Conservation (phyloP, 2,797 vertebrate species). For the Silurus lanzhouensis region DNA sequence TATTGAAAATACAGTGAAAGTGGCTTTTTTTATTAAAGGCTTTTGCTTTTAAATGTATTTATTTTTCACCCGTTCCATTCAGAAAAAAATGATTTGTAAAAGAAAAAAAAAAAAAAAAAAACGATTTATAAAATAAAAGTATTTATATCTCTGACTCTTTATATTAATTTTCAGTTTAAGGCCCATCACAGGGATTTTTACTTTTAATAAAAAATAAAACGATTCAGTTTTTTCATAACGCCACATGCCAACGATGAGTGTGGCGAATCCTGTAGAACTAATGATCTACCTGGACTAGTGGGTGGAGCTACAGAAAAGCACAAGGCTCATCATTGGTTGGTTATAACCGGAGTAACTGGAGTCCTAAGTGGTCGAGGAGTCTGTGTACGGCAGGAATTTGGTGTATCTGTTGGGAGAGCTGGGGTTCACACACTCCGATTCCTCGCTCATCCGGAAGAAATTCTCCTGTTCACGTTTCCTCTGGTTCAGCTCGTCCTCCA, state of each 20-base stretch:
- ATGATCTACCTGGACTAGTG: background rate
- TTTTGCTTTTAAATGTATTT: background rate
- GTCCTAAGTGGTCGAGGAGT: conserved; percentile 73
- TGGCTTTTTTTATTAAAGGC: background rate
- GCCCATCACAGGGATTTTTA: background rate
- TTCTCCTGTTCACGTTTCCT: conserved; percentile 90
- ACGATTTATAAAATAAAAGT: background rate
- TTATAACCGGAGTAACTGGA: background rate
- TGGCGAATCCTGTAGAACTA: background rate
- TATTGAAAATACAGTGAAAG: background rate
- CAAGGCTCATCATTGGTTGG: background rate
- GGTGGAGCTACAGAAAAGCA: background rate
- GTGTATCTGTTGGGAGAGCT: conserved; percentile 80
- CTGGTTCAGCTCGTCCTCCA: conserved; percentile 88
- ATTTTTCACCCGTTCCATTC: background rate
- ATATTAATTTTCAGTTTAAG: background rate
- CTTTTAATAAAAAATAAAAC: background rate
- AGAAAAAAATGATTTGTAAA: background rate
- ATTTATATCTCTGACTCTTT: background rate
- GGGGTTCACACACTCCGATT: conserved; percentile 68
- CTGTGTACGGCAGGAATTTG: conserved; percentile 87
- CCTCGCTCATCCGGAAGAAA: conserved; percentile 86
- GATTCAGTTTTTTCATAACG: background rate
- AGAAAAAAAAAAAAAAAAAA: background rate
- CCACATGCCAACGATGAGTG: no score